Evolutionary conservation across 1,140 invertebrate genomes (phyloP), one percentile per base, ranked within the genome.

Genomic region (Lamellibrachia luymesi): DNA sequence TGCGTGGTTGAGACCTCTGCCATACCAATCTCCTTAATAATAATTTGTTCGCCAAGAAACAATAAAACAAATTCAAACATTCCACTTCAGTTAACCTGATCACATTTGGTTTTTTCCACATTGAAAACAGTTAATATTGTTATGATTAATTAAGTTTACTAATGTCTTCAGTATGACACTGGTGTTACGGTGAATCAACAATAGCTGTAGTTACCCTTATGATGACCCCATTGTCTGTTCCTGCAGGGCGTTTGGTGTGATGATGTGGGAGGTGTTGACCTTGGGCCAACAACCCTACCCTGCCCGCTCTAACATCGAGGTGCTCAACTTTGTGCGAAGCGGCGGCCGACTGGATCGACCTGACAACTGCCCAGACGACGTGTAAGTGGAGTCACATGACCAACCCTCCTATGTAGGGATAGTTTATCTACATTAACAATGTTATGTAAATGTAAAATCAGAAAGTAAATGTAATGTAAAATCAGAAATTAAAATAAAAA

Each of bases 201-300:
- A 22, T 90, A 22, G 17, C 80, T 90, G 80, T 91, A 38, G 38
- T 38, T 38, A 38, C 13, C 64, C 64, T 80, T 10, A 17, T 22
- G 4, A 22, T 80, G 13, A 22, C 64, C 64, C 17, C 25, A 22
- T 80, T 80, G 64, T 80, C 6, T 80, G 64, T 80, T 22, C 80
- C 93, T 94, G 93, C 94, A 96, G 97, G 97, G 98, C 99, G 0
- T 99, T 99, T 97, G 99, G 98, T 1, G 98, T 99, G 0, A 96
- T 99, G 6, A 97, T 99, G 95, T 99, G 99, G 99, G 99, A 99
- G 97, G 98, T 99, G 6, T 97, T 99, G 94, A 98, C 99, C 0
- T 96, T 99, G 22, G 99, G 99, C 0, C 98, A 99, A 95, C 98
- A 99, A 94, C 99, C 99, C 0, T 99, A 99, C 96, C 98, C 98